Evolutionary conservation across 2,888 invertebrate species (phyloP), one percentile per base, ranked within the genome.

Genomic region (Glaucopsyche alexis): DNA sequence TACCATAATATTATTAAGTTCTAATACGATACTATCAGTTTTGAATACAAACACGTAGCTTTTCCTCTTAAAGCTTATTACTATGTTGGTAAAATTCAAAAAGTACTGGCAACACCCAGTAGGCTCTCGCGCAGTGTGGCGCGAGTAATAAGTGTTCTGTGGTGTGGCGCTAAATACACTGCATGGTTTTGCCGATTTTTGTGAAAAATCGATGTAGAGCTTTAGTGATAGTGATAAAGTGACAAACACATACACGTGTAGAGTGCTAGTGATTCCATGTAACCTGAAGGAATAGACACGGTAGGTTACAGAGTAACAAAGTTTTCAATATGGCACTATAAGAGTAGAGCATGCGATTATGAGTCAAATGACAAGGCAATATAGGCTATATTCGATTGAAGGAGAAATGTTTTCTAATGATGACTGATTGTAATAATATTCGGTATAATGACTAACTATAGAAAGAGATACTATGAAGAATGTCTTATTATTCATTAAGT

Each of bases 191-290:
- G 84, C 84, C 86, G 86, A 81, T 87, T 85, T 76, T 75, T 76
- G 52, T 74, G 72, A 76, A 78, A 84, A 86, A 85, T 84, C 88
- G 87, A 87, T 77, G 84, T 81, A 87, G 87, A 85, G 86, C 87
- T 81, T 79, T 76, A 90, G 90, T 90, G 89, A 90, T 89, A 90
- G 90, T 90, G 87, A 72, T 74, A 49, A 70, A 49, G 42, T 72
- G 69, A 71, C 72, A 60, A 73, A 73, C 13, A 60, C 13, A 60
- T 29, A 60, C 13, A 29, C 60, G 11, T 60, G 60, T 29, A 13
- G 9, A 60, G 60, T 60, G 60, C 19, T 60, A 14, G 60, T 60
- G 60, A 29, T 60, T 38, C 60, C 29, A 29, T 19, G 49, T 69
- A 47, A 29, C 69, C 13, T 64, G 29, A 64, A 38, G 38, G 13